Conservation (phyloP, 2,797 vertebrate species). For the Diplodus sargus region DNA sequence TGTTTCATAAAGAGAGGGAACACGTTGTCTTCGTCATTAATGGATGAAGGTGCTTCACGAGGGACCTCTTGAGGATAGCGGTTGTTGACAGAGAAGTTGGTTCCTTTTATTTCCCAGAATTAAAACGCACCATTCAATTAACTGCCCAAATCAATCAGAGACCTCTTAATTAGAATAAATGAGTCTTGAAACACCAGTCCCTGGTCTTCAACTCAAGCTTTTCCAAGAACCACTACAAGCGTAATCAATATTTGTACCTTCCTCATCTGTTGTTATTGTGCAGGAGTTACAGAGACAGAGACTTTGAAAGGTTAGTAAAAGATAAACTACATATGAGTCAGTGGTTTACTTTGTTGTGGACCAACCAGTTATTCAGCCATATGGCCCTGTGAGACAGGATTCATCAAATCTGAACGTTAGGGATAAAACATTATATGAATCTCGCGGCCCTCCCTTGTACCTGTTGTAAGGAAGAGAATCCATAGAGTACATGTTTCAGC, state of each 20-base stretch:
- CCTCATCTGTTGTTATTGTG: slow-evolving; percentile 11
- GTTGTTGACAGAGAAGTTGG: slow-evolving; percentile 4
- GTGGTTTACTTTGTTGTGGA: slow-evolving; percentile 6
- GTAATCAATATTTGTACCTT: slow-evolving; percentile 22
- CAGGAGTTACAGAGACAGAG: neutral
- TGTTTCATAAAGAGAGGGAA: neutral
- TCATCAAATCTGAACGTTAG: neutral
- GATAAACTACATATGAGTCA: slow-evolving; percentile 1
- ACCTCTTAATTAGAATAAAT: slow-evolving; percentile 32
- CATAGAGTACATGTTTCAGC: slow-evolving; percentile 38
- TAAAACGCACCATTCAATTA: slow-evolving; percentile 29
- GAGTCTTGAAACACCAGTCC: slow-evolving; percentile 1
- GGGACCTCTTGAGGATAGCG: slow-evolving; percentile 1
- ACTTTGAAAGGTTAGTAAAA: neutral
- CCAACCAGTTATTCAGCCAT: neutral
- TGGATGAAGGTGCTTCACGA: neutral
- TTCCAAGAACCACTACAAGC: neutral
- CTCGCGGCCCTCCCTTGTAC: slow-evolving; percentile 7
- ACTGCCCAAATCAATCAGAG: slow-evolving; percentile 8
- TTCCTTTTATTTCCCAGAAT: slow-evolving; percentile 28
- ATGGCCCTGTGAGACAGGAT: neutral
- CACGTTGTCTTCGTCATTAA: slow-evolving; percentile 4
- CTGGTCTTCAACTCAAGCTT: neutral
- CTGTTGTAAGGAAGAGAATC: slow-evolving; percentile 30
- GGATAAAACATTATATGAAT: slow-evolving; percentile 12